phyloP scores from a whole-genome alignment of 2,797 vertebrate genomes.

The Oreonectes daqikongensis region DNA sequence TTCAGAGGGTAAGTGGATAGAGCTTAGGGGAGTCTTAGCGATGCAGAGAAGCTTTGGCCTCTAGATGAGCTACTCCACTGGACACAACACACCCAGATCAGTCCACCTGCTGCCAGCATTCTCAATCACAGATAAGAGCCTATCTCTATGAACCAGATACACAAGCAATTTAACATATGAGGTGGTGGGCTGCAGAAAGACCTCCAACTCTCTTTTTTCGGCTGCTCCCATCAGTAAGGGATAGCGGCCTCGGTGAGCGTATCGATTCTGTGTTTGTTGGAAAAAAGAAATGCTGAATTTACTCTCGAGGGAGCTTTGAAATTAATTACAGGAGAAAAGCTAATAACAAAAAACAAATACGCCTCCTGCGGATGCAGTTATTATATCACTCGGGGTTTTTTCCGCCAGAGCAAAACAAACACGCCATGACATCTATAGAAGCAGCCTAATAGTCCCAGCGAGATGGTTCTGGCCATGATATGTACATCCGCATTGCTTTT shows the following conservation, averaged over 20 bases:
- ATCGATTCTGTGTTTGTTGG: slow-evolving; percentile 48
- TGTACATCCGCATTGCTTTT: slow-evolving; percentile 31
- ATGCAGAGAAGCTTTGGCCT: slow-evolving; percentile 61
- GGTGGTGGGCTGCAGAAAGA: slow-evolving; percentile 33
- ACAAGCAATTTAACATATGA: slow-evolving; percentile 70
- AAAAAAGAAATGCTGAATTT: slow-evolving; percentile 21
- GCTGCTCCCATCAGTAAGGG: slow-evolving; percentile 18
- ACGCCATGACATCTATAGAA: slow-evolving; percentile 24
- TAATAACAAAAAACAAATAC: slow-evolving; percentile 25
- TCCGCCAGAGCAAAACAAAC: slow-evolving; percentile 10
- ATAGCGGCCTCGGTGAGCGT: slow-evolving; percentile 19
- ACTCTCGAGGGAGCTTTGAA: slow-evolving; percentile 24
- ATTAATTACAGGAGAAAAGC: slow-evolving; percentile 17
- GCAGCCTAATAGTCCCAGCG: slow-evolving; percentile 20
- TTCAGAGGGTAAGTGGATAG: slow-evolving; percentile 48
- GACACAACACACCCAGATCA: slow-evolving; percentile 67
- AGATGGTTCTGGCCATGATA: slow-evolving; percentile 37
- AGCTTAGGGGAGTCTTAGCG: slow-evolving; percentile 58
- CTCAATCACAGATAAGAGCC: slow-evolving; percentile 75
- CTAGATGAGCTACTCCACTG: slow-evolving; percentile 65
- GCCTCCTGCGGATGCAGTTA: not conserved
- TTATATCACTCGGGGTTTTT: not conserved
- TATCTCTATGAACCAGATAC: slow-evolving; percentile 74
- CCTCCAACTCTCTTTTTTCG: slow-evolving; percentile 5
- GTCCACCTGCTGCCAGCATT: slow-evolving; percentile 67